These are phyloP conservation scores for Paramormyrops kingsleyae DNA, from an alignment of 2,113 vertebrate genomes.

Conservation along the genomic window DNA sequence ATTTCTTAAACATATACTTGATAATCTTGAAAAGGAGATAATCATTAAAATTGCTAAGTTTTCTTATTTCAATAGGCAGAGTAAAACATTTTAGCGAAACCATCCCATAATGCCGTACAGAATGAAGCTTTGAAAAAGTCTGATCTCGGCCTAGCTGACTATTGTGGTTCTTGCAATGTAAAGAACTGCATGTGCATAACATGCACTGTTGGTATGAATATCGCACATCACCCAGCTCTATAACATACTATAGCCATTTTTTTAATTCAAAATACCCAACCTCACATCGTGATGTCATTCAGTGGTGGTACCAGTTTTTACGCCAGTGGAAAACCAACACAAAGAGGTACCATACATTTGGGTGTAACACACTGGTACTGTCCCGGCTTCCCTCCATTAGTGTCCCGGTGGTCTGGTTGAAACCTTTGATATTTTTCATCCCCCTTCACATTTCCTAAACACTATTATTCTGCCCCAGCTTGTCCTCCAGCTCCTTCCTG, in stretches of 20 bases:
- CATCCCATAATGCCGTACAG: not conserved
- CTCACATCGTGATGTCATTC: not conserved
- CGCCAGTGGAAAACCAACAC: not conserved
- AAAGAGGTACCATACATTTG: not conserved
- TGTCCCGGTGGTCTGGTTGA: not conserved
- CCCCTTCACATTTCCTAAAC: not conserved
- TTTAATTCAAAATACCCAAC: not conserved
- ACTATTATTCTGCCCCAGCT: not conserved
- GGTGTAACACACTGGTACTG: not conserved
- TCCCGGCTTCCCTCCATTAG: not conserved
- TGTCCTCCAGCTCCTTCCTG: not conserved
- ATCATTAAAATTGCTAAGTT: not conserved
- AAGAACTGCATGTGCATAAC: not conserved
- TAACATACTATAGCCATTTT: not conserved
- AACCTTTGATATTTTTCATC: not conserved
- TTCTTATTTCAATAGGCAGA: not conserved
- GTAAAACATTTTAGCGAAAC: not conserved
- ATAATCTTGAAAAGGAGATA: too few species aligned
- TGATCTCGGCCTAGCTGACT: too few species aligned
- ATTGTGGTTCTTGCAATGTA: not conserved
- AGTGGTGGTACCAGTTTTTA: not conserved
- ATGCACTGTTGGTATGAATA: not conserved
- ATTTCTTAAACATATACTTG: too few species aligned
- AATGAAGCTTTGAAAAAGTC: not conserved
- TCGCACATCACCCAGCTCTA: not conserved